Percentiles rank a stretch among this genome's conserved stretches.
phyloP scores from a whole-genome alignment of 2,113 vertebrate species.

The Hemichromis elongatus region DNA sequence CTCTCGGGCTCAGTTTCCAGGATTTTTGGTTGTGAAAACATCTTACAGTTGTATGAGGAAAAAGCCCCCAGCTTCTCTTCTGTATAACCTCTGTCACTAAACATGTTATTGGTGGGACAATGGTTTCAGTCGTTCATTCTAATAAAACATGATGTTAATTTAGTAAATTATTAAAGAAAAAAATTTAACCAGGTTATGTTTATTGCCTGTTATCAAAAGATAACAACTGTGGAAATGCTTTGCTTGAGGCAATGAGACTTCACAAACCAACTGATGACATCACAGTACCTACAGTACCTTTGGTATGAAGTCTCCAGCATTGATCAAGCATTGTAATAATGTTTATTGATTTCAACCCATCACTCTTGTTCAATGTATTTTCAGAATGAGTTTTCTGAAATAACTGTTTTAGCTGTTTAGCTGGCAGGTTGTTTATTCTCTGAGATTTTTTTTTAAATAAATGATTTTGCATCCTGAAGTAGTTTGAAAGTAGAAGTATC shows the following conservation, averaged over 20 bases:
- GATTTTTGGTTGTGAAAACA: neutral
- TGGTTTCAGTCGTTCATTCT: neutral
- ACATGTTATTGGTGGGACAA: no score
- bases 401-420: neutral
- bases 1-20: neutral
- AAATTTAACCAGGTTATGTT: neutral
- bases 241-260: neutral
- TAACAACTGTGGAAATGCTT: neutral
- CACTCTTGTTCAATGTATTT: neutral
- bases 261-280: neutral
- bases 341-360: neutral
- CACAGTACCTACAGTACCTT: neutral
- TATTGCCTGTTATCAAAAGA: neutral
- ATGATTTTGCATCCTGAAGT: neutral
- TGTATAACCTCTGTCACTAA: neutral
- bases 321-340: neutral
- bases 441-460: neutral
- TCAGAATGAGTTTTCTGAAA: neutral
- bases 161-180: neutral
- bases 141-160: neutral
- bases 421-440: neutral
- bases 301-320: no score
- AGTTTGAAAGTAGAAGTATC: neutral
- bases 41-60: neutral
- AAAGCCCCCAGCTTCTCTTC: fast-evolving